Conservation (phyloP, 2,113 vertebrate species). For the Campylomormyrus tamandua region DNA sequence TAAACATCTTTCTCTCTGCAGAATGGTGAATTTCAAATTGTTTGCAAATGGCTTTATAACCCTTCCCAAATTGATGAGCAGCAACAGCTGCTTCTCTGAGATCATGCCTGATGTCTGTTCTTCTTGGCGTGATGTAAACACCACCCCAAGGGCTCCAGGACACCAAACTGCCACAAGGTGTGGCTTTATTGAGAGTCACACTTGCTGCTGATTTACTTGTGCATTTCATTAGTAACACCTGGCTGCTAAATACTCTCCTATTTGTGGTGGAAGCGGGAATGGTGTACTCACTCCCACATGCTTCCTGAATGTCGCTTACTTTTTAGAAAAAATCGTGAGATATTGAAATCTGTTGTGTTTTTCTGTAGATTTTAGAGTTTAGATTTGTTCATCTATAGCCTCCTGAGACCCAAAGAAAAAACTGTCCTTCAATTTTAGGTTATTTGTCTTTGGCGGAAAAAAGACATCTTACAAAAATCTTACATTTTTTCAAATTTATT, state of each 20-base stretch:
- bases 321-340: not conserved
- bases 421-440: too few relatives aligned
- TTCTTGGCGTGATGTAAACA: not conserved
- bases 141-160: not conserved
- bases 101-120: not conserved
- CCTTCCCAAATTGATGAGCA: not conserved
- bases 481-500: too few relatives aligned
- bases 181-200: not conserved
- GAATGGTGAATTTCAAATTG: not conserved
- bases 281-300: not conserved
- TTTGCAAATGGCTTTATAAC: not conserved
- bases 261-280: not conserved
- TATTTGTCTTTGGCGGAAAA: too few relatives aligned
- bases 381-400: not conserved
- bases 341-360: not conserved
- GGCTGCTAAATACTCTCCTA: not conserved
- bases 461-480: too few relatives aligned
- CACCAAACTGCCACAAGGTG: not conserved
- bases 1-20: not conserved
- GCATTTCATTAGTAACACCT: not conserved
- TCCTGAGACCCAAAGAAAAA: too few relatives aligned
- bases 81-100: not conserved
- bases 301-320: not conserved
- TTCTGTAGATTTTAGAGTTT: not conserved
- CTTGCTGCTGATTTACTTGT: not conserved